phyloP scores from a whole-genome alignment of 2,888 invertebrate genomes.

The Latrodectus hesperus region DNA sequence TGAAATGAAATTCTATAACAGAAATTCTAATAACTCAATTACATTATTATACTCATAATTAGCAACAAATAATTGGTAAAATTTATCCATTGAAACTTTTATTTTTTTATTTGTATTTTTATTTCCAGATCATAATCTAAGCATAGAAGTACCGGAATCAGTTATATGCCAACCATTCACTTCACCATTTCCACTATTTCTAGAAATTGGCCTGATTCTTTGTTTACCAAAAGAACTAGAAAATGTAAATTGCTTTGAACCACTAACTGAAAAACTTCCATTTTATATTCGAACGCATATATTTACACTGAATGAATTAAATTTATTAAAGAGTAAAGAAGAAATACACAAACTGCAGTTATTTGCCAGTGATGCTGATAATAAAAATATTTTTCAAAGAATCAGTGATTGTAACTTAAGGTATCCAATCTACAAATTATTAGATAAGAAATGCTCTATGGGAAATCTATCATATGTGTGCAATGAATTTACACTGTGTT shows the following conservation, averaged over 20 bases:
- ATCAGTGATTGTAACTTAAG: not conserved
- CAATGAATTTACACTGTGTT: slow-evolving; percentile 9
- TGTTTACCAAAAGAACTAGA: slow-evolving; percentile 24
- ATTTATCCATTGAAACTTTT: not conserved
- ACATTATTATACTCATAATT: not conserved
- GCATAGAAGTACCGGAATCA: slow-evolving; percentile 22
- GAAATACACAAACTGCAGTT: not conserved
- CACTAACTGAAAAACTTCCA: slow-evolving; percentile 17
- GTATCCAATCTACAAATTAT: not conserved
- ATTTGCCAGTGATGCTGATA: not conserved
- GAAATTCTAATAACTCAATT: too few species aligned
- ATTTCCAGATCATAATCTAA: not conserved
- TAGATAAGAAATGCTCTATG: not conserved
- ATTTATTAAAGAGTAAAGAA: slow-evolving; percentile 19
- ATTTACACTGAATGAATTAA: slow-evolving; percentile 36
- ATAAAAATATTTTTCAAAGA: slow-evolving; percentile 7
- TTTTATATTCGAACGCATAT: slow-evolving; percentile 33
- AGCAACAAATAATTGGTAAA: not conserved
- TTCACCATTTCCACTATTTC: slow-evolving; percentile 26
- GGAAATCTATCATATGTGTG: not conserved
- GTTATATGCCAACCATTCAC: slow-evolving; percentile 7
- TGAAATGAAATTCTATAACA: too few species aligned
- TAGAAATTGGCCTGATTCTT: slow-evolving; percentile 53
- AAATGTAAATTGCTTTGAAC: slow-evolving; percentile 9
- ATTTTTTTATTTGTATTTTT: not conserved